Evolutionary conservation across 2,113 vertebrate species (phyloP).

Genomic region (Galbula dea): DNA sequence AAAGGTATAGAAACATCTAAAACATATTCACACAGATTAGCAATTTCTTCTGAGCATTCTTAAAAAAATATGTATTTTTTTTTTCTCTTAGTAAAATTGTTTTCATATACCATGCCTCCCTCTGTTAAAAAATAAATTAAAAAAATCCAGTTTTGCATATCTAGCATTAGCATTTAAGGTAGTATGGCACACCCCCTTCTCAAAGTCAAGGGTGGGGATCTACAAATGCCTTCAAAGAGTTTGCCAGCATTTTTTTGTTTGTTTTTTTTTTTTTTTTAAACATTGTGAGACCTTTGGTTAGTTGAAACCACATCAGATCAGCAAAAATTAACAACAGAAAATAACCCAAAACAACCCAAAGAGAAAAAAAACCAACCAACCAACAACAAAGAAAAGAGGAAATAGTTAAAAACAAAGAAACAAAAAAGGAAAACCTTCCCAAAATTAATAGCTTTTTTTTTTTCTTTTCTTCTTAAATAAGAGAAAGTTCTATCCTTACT

Average conservation of each 20-base stretch:
- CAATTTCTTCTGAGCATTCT: constrained; percentile 85
- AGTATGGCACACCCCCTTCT: constrained; percentile 96
- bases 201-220: constrained; percentile 87
- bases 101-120: constrained; percentile 89
- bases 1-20: constrained; percentile 87
- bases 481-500: constrained; percentile 98
- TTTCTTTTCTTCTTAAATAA: constrained; percentile 84
- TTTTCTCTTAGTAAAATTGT: constrained; percentile 89
- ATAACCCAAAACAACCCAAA: constrained; percentile 6
- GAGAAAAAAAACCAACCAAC: not conserved
- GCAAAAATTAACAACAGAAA: constrained; percentile 70
- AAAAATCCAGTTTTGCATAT: constrained; percentile 97
- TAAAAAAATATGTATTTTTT: constrained; percentile 82
- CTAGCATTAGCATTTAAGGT: constrained; percentile 99
- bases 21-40: constrained; percentile 86
- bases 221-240: constrained; percentile 82
- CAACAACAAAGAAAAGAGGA: constrained; percentile 45
- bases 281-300: constrained; percentile 97
- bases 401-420: not conserved
- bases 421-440: constrained; percentile 77
- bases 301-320: constrained; percentile 95
- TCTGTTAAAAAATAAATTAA: constrained; percentile 88
- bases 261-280: not conserved
- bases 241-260: constrained; percentile 66
- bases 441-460: constrained; percentile 81